Evolutionary conservation across 2,797 vertebrate genomes (phyloP), one percentile per base, ranked within the genome.

Genomic region (Urosaurus nigricauda): DNA sequence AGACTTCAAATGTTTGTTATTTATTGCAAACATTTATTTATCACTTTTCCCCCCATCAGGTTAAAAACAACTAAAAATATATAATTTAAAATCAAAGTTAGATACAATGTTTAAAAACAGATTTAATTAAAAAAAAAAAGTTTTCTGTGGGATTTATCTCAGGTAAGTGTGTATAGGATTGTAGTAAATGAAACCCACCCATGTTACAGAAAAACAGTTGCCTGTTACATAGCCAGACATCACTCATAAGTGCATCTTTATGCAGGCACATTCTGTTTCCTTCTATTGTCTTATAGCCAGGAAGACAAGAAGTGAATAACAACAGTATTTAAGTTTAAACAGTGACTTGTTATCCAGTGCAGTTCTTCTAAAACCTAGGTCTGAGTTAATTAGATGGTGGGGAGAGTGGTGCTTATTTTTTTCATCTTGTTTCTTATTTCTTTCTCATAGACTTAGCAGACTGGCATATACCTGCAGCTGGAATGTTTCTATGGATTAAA

Each of bases 401-500:
- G 16, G 7, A 70, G 29, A 11, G 40, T 8, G 24, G 5, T 47
- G 3, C 12, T 83, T 68, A 17, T 65, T 13, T 35, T 70, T 87
- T 91, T 74, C 16, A 14, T 4, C 91, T 80, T 32, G 87, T 85
- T 86, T 13, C 43, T 47, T 43, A 70, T 74, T 87, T 83, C 35
- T 79, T 21, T 51, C 17, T 92, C 60, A 91, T 13, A 97, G 99
- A 93, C 90, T 91, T 98, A 74, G 98, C 98, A 81, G 98, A 99
- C 92, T 99, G 99, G 99, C 96, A 98, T 87, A 24, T 92, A 90
- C 99, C 99, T 2, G 93, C 96, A 43, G 98, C 98, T 35, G 98
- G 98, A 90, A 98, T 99, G 98, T 99, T 99, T 96, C 94, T 99
- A 58, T 99, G 99, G 99, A 96, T 99, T 94, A 98, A 98, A 95